phyloP scores from a whole-genome alignment of 1,140 invertebrate species.

The Helicoverpa armigera region DNA sequence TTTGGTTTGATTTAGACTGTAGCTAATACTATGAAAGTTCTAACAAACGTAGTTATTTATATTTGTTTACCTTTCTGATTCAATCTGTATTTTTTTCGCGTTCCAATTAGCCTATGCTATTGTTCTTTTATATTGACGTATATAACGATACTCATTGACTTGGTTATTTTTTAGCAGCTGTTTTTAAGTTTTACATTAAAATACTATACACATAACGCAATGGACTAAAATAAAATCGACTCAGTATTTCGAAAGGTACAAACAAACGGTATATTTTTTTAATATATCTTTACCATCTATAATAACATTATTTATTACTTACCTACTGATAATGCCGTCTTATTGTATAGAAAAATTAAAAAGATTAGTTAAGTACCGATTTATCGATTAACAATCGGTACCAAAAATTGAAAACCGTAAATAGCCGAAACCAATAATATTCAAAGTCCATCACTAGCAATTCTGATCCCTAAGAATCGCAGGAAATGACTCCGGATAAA shows the following conservation, averaged over 20 bases:
- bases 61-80: not conserved
- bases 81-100: too few relatives aligned
- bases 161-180: not conserved
- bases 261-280: too few relatives aligned
- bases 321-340: too few relatives aligned
- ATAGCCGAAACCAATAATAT: constrained; percentile 29
- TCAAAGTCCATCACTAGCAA: not conserved
- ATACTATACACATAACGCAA: not conserved
- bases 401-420: not conserved
- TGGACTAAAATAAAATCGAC: too few relatives aligned
- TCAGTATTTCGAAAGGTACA: too few relatives aligned
- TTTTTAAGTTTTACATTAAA: not conserved
- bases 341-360: too few relatives aligned
- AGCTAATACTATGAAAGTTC: not conserved
- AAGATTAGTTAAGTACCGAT: too few relatives aligned
- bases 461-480: constrained; percentile 1
- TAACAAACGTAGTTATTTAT: not conserved
- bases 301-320: too few relatives aligned
- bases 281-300: too few relatives aligned
- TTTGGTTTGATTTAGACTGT: not conserved
- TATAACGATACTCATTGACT: not conserved
- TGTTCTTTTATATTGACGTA: too few relatives aligned
- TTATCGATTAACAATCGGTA: not conserved
- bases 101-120: too few relatives aligned
- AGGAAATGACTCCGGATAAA: constrained; percentile 39